These are phyloP conservation scores for Oriolus oriolus DNA, from an alignment of 2,113 vertebrate genomes.

Conservation along the genomic window DNA sequence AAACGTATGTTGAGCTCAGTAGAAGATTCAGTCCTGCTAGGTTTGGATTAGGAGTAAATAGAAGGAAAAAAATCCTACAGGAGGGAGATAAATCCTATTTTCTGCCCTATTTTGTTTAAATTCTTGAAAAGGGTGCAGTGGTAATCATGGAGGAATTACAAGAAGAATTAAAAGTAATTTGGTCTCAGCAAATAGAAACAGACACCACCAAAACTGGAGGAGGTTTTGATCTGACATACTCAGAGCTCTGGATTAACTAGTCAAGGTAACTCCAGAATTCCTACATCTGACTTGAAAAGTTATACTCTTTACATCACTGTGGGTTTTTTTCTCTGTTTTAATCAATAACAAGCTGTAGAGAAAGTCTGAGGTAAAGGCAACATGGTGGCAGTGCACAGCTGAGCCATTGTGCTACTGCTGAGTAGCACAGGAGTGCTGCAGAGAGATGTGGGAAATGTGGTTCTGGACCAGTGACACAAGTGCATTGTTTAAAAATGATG, in stretches of 20 bases:
- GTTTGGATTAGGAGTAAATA: background rate
- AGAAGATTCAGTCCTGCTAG: background rate
- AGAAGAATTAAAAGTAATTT: background rate
- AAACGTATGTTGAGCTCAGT: background rate
- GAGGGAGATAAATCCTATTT: background rate
- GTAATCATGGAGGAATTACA: background rate
- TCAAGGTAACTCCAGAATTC: background rate
- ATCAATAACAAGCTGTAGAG: background rate
- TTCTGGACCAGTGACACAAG: background rate
- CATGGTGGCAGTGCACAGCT: fast-evolving
- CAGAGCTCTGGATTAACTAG: background rate
- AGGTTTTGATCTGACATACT: background rate
- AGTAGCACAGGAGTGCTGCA: background rate
- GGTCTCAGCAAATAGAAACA: background rate
- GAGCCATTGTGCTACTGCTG: background rate
- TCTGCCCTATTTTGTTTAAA: background rate
- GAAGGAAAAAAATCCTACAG: background rate
- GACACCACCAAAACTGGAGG: background rate
- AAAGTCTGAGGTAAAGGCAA: background rate
- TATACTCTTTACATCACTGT: background rate
- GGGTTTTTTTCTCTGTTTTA: background rate
- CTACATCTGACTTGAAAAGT: background rate
- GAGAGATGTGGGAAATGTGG: background rate
- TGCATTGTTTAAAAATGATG: background rate
- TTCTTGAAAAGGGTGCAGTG: background rate